These are phyloP conservation scores for Ceriagrion tenellum DNA, from an alignment of 2,888 invertebrate species.

Conservation along the genomic window DNA sequence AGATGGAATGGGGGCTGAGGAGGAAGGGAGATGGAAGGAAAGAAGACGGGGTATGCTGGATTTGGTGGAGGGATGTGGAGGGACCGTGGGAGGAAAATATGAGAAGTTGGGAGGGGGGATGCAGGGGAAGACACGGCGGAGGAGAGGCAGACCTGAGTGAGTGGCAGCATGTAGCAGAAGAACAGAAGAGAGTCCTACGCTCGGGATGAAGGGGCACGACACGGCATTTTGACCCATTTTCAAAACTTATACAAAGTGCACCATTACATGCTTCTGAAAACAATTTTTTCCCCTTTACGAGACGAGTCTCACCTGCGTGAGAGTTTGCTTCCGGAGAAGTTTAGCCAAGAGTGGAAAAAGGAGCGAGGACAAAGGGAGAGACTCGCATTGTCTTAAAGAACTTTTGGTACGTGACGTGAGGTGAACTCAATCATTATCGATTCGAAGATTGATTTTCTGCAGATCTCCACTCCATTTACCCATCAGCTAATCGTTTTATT, in stretches of 20 bases:
- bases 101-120: no score
- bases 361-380: no score
- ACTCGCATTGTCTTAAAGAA: no score
- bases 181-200: neutral
- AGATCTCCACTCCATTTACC: no score
- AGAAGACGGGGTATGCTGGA: neutral
- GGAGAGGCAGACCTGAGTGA: neutral
- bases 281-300: neutral
- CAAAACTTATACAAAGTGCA: slow-evolving; percentile 3
- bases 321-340: no score
- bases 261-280: slow-evolving; percentile 22
- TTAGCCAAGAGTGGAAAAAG: no score
- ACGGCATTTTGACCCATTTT: slow-evolving; percentile 47
- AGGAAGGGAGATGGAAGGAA: no score
- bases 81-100: no score
- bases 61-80: neutral
- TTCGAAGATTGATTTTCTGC: no score
- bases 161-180: neutral
- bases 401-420: no score
- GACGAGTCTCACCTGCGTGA: slow-evolving; percentile 3
- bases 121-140: neutral
- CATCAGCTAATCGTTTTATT: no score
- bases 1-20: neutral
- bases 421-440: no score
- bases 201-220: neutral